Base-by-base conservation (phyloP, 2,888 invertebrate genomes). In the Oscheius sp. region DNA sequence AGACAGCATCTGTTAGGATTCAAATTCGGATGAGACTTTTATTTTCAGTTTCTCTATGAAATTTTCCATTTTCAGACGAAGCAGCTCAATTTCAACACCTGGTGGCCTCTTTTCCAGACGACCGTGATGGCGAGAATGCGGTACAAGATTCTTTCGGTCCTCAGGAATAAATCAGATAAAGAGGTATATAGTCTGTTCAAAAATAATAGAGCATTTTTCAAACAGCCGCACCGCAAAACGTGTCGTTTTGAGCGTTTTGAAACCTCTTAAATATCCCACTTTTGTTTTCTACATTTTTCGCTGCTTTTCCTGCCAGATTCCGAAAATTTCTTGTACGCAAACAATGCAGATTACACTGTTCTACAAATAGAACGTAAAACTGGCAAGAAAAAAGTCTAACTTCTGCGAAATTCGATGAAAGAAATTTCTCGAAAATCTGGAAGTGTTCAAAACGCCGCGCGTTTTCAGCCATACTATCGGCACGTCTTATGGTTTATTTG, bases 81-180 rank as follows among this genome's bases (percentile, higher is more conserved):
- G 7, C 42, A 42, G 7, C 42, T 42, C 42, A 63, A 63, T 50
- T 63, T 63, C 32, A n/a, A 63, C 33, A 29, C 4, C 0, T 47
- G n/a, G n/a, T 63, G 63, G 63, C 63, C 63, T 21, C 33, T 32
- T 21, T 63, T 63, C 48, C 47, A 63, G 21, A 47, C n/a, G 21
- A 48, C 50, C n/a, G n/a, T 29, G 29, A 48, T 63, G 48, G n/a
- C 11, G 10, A 21, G 21, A 2, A 63, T 63, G 63, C 9, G 63
- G 29, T 63, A 63, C 48, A 63, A 63, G 21, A 48, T 63, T 5
- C 21, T 63, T 29, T n/a, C 29, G 11, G 50, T 48, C 11, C 13
- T 63, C 21, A 47, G 47, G 29, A 53, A 53, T 9, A 53, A 53
- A 13, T 53, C 13, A 53, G 11, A 21, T 4, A 2, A 7, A 53